Evolutionary conservation across 2,888 invertebrate genomes (phyloP).

Genomic region (Xanthorhoe designata): DNA sequence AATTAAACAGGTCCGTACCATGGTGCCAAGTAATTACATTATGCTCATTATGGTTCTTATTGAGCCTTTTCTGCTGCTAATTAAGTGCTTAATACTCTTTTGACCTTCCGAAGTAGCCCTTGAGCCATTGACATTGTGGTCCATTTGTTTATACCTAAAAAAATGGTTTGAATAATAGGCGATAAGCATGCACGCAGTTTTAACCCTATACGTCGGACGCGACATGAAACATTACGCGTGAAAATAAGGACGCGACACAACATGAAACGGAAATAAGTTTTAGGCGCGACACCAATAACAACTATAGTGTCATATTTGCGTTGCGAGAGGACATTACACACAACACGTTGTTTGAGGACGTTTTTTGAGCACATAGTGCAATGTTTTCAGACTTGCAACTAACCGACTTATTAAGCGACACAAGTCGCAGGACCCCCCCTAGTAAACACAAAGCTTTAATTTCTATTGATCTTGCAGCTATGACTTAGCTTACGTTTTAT

Average conservation of each 20-base stretch:
- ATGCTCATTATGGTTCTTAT: constrained; percentile 31
- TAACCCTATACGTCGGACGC: constrained; percentile 7
- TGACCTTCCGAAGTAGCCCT: constrained; percentile 34
- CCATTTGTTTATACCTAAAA: constrained; percentile 24
- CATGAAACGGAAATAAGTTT: background rate
- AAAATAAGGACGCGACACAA: background rate
- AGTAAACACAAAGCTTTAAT: too few relatives aligned
- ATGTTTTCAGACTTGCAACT: too few relatives aligned
- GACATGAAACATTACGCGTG: background rate
- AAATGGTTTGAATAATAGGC: constrained; percentile 20
- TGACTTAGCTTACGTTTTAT: too few relatives aligned
- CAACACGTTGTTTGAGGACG: too few relatives aligned
- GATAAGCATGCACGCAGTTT: constrained; percentile 27
- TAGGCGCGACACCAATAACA: too few relatives aligned
- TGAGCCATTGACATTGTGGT: constrained; percentile 35
- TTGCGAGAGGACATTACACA: too few relatives aligned
- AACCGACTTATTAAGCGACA: too few relatives aligned
- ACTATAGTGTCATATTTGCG: too few relatives aligned
- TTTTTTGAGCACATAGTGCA: too few relatives aligned
- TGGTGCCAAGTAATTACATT: constrained; percentile 37
- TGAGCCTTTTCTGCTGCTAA: constrained; percentile 34
- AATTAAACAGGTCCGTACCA: constrained; percentile 20
- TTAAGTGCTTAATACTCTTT: constrained; percentile 33
- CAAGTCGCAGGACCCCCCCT: too few relatives aligned
- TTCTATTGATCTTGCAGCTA: too few relatives aligned